These are phyloP conservation scores for Telmatochromis sp. DNA, from an alignment of 2,113 vertebrate species.

Conservation along the genomic window DNA sequence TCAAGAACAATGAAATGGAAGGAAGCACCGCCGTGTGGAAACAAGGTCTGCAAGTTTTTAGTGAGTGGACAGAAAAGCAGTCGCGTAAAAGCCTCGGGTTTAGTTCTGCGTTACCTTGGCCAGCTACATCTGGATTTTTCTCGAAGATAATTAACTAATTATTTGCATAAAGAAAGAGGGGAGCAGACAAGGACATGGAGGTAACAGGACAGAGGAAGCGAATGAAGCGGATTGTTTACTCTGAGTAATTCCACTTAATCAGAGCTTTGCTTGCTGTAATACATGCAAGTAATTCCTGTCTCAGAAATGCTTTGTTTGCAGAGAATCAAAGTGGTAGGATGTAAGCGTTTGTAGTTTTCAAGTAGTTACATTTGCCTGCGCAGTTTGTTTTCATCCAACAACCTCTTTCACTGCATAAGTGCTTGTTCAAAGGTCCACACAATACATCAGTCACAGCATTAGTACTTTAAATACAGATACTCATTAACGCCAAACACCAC, in stretches of 20 bases:
- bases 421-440: conserved; percentile 18
- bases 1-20: neutral
- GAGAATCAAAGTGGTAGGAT: conserved; percentile 18
- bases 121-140: neutral
- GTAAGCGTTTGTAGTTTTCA: conserved; percentile 20
- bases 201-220: neutral
- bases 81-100: neutral
- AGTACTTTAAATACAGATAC: neutral
- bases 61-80: neutral
- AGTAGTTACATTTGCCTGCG: neutral
- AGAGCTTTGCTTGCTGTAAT: conserved; percentile 35
- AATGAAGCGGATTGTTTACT: conserved; percentile 25
- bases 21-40: neutral
- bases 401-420: neutral
- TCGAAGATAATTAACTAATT: neutral
- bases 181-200: neutral
- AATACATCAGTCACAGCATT: conserved; percentile 4
- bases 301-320: conserved; percentile 20
- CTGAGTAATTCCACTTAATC: conserved; percentile 39
- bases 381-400: conserved; percentile 8
- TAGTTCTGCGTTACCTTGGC: neutral
- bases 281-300: conserved; percentile 20
- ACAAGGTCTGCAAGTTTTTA: neutral
- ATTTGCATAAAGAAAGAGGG: neutral
- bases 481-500: conserved; percentile 3